Evolutionary conservation across 2,113 vertebrate species (phyloP).

Genomic region (Ailurus styani): DNA sequence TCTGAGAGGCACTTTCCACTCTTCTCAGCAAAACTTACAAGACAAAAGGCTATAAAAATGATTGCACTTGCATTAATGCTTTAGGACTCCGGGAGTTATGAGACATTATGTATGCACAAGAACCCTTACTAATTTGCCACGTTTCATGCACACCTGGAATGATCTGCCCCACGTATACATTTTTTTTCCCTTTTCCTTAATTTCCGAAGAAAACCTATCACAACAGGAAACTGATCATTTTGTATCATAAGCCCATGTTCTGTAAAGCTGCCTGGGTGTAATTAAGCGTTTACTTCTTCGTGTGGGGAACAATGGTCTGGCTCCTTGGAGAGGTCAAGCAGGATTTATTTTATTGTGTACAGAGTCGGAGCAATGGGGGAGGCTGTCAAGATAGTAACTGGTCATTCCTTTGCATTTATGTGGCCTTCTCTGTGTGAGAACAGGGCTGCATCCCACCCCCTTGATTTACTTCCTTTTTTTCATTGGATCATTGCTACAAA

Average conservation of each 20-base stretch:
- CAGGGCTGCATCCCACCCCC: background rate
- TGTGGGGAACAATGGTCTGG: constrained; percentile 80
- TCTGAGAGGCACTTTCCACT: constrained; percentile 63
- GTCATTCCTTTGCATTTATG: constrained; percentile 31
- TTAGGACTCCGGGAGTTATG: constrained; percentile 70
- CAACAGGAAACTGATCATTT: constrained; percentile 76
- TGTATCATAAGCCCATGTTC: constrained; percentile 53
- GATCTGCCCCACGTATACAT: constrained; percentile 67
- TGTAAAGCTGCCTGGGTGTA: constrained; percentile 69
- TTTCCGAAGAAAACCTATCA: constrained; percentile 50
- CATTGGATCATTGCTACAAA: constrained; percentile 50
- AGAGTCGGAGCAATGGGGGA: constrained; percentile 36
- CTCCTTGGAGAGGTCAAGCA: constrained; percentile 81
- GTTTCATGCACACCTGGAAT: constrained; percentile 75
- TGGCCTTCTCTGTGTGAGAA: background rate
- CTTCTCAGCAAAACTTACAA: constrained; percentile 74
- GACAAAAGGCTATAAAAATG: constrained; percentile 80
- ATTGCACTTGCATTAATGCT: constrained; percentile 63
- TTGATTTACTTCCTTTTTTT: constrained; percentile 48
- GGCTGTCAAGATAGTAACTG: constrained; percentile 43
- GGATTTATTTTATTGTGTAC: constrained; percentile 78
- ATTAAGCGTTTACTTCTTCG: constrained; percentile 80
- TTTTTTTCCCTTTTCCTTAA: background rate
- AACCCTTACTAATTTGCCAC: constrained; percentile 73
- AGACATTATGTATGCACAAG: constrained; percentile 78